Base-by-base conservation (phyloP, 2,888 invertebrate genomes). In the Amiota communis region DNA sequence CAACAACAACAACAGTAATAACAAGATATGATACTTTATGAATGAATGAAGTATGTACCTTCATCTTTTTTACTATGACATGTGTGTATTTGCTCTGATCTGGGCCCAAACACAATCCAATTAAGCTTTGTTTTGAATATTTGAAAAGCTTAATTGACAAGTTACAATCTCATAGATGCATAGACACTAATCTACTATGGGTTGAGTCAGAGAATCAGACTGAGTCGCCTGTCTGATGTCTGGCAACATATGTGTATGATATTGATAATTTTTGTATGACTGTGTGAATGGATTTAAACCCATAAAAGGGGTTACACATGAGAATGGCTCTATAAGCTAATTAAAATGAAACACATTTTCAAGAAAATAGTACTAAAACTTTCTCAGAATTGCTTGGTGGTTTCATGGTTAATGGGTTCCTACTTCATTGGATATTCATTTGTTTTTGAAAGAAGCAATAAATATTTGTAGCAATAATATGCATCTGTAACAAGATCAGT, bases 131-230 rank as follows among this genome's bases (percentile, higher is more conserved):
- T 65, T 64, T 71, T 71, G 63, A 64, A 71, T 71, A 76, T 72
- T 80, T 76, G 70, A 76, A 73, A 69, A 78, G 77, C 72, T 73
- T 80, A 75, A 80, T 75, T 79, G 79, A 79, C 72, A 77, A 64
- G 68, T 59, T 53, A 65, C 65, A 48, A 49, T 8, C 15, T 17
- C 73, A 74, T 70, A 74, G 70, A 76, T 70, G 74, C 74, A 71
- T 68, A 70, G 12, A 15, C 70, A 59, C 57, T 36, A 0, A 36
- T 36, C 6, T 6, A 36, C 36, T 36, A 6, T 6, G 36, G 3
- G 8, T 36, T 36, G 36, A 36, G 8, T 36, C 36, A 36, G 36
- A 36, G 36, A n/a, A n/a, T 36, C 36, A 4, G 36, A 36, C 36
- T 36, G 36, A 36, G 36, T 36, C 36, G 36, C 6, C 36, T 36